Evolutionary conservation across 1,140 invertebrate species (phyloP), one percentile per base, ranked within the genome.

Genomic region (Euborellia annulipes): DNA sequence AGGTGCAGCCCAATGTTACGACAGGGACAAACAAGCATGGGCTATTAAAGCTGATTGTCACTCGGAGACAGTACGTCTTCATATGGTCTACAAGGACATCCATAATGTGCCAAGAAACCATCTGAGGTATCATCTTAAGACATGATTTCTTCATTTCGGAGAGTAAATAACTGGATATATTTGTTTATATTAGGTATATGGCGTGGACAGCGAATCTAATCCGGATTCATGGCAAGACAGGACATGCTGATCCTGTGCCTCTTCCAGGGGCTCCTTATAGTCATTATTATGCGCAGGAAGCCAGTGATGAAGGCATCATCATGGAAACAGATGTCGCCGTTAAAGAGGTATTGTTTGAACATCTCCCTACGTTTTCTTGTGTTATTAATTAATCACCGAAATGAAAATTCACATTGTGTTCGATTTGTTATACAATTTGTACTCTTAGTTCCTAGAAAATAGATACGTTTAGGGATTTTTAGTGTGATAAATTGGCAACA

Each of bases 21-120:
- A 90, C 61, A 66, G 82, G 1, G 85, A 89, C 57, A 86, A 87
- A 52, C 79, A 83, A 55, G 82, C 80, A 0, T 91, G 86, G 86
- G 71, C 76, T 18, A 65, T 90, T 14, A 75, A 86, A 50, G 76
- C 80, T 6, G 85, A 89, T 58, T 73, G 81, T 8, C 82, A 85
- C 53, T 82, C 80, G 0, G 82, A 87, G 50, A 79, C 75, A 3
- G 75, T 87, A 20, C 67, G 80, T 21, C 65, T 91, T 13, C 76
- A 82, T 42, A 73, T 90, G 58, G 77, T 85, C 47, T 89, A 85
- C 66, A 82, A 84, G 43, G 85, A 89, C 55, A 78, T 89, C 16
- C 79, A 84, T 54, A 82, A 86, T 54, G 83, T 90, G 13, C 85
- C 85, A 1, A 65, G 84, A 23, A 87, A 85, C 59, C 85, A 87